phyloP scores from a whole-genome alignment of 2,888 invertebrate species.

The Hyles lineata region DNA sequence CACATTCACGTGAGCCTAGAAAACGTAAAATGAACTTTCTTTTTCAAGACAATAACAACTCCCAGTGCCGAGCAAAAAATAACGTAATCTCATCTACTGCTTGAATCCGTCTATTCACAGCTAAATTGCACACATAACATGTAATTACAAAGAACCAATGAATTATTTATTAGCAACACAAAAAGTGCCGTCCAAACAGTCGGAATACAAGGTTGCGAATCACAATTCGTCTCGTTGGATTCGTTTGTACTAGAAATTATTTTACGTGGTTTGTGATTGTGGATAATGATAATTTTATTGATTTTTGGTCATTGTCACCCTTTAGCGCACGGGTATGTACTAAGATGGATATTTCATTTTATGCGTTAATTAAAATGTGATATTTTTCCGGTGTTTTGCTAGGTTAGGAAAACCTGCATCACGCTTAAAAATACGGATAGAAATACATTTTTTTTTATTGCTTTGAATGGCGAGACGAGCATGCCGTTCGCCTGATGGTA shows the following conservation, averaged over 20 bases:
- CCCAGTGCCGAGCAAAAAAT: background rate
- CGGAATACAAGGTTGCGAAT: conserved; percentile 10
- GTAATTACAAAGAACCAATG: conserved; percentile 14
- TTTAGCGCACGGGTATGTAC: too few relatives aligned
- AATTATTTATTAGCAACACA: conserved; percentile 20
- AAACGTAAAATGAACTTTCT: conserved; percentile 6
- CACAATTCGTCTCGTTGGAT: background rate
- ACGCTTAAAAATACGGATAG: too few relatives aligned
- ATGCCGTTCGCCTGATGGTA: too few relatives aligned
- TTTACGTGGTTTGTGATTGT: background rate
- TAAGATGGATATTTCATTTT: too few relatives aligned
- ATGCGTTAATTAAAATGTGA: too few relatives aligned
- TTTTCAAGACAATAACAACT: conserved; percentile 4
- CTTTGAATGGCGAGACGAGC: too few relatives aligned
- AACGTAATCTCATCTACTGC: background rate
- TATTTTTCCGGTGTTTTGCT: too few relatives aligned
- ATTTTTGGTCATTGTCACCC: background rate
- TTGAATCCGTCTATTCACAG: conserved; percentile 3
- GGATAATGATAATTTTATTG: background rate
- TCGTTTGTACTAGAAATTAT: background rate
- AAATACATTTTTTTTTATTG: too few relatives aligned
- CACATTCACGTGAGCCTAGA: too few relatives aligned
- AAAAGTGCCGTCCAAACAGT: conserved; percentile 6
- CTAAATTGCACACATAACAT: conserved; percentile 14
- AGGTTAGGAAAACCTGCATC: too few relatives aligned